Base-by-base conservation (phyloP, 30 jellyfish, hydroid and myxozoan species). In the Hydractinia echinata region DNA sequence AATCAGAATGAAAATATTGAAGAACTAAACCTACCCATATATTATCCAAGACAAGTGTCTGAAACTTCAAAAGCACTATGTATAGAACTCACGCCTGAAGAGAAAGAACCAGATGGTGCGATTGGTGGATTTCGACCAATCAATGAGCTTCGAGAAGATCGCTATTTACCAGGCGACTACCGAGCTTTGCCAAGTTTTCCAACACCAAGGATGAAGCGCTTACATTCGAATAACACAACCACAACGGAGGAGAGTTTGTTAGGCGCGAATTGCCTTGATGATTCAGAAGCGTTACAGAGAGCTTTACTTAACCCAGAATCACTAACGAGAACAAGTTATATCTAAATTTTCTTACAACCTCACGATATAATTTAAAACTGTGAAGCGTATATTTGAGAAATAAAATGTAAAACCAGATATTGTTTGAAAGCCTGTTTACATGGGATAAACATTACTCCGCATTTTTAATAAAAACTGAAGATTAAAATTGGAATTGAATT, bases 121-220 rank as follows among this genome's bases (percentile, higher is more conserved):
- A n/a, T 76, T n/a, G 15, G 77, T 7, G 30, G 76, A 20, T 68
- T 68, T 11, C 74, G 19, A 50, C 54, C 7, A 10, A 76, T 51
- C 51, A 19, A 51, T 51, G 62, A 18, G 66, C 30, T 21, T 15
- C 44, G 4, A 7, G 50, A 18, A 15, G 81, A 30, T 8, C n/a
- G 62, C 81, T 76, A 76, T 50, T 77, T 54, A 19, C 84, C 84
- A 55, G 84, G 84, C 8, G 84, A 76, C 18, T 76, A 76, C 74
- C 19, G 84, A 14, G 84, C 84, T 6, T 53, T 76, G 20, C 84
- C 84, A 55, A 53, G 51, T 20, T 53, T 76, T 20, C 77, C 76
- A 76, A 20, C 81, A 5, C 18, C 51, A 6, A 55, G 76, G 20
- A 53, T 48, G 19, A 76, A 53, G 8, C 77, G 84, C 30, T 51